Base-by-base conservation (phyloP, 2,888 invertebrate species). In the Agrenia bidenticulata region DNA sequence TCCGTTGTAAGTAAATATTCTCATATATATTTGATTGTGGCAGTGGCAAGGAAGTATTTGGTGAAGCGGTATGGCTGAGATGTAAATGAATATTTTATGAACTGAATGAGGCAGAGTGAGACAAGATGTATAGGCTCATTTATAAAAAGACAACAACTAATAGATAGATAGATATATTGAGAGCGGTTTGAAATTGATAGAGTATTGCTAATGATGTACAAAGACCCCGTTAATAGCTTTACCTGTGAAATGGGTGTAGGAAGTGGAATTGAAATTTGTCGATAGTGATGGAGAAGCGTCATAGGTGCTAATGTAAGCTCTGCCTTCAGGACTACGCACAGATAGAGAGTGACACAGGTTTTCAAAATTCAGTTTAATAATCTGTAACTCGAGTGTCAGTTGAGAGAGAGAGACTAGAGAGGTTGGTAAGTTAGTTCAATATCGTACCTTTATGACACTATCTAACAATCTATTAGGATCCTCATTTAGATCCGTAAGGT, bases 241-340 rank as follows among this genome's bases (percentile, higher is more conserved):
- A 77, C 77, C 77, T 77, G 76, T 73, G 70, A 77, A 76, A 67
- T 76, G 75, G 71, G 76, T 76, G 74, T 76, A 75, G 72, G 75
- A 75, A 70, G 73, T 76, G 75, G 76, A 70, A 72, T 74, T 75
- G 72, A 77, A 75, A 73, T 76, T 76, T 73, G 76, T 77, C 74
- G 76, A 75, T 64, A 75, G 72, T 76, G 76, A 76, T 73, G 77
- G 77, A 74, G 77, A 76, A 74, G 75, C 76, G 71, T 77, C 77
- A 73, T 75, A 76, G 66, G 75, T 75, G 72, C 73, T 75, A 73
- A 74, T 75, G 73, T 76, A 76, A 73, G 76, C 76, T 73, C 76
- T 74, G 72, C 73, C 74, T 62, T 76, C 73, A 69, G 74, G 73
- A 73, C 74, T 70, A 70, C 24, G 49, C 42, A 58, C 58, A 58